phyloP scores from a whole-genome alignment of 2,888 invertebrate species.

The Rhimphoctona megacephalus region DNA sequence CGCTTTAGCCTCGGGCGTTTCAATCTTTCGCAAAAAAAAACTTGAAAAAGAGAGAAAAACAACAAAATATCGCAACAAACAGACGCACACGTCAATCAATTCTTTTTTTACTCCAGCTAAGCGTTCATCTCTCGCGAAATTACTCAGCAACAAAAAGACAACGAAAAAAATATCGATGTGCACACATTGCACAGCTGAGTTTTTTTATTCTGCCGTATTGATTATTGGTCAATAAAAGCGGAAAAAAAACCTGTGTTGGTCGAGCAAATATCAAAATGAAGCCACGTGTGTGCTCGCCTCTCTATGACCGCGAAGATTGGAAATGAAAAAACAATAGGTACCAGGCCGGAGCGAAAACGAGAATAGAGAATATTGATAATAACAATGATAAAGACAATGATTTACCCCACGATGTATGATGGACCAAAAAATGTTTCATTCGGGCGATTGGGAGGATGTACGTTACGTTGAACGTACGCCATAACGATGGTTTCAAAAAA shows the following conservation, averaged over 20 bases:
- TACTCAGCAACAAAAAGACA: conserved; percentile 18
- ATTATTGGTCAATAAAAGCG: conserved; percentile 43
- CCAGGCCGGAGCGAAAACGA: neutral
- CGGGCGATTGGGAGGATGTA: neutral
- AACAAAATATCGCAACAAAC: conserved; percentile 8
- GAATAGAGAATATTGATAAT: conserved; percentile 21
- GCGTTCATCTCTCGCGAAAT: conserved; percentile 25
- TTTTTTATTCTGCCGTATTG: conserved; percentile 29
- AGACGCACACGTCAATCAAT: conserved; percentile 26
- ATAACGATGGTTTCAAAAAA: conserved; percentile 23
- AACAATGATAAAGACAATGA: conserved; percentile 30
- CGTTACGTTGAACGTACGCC: neutral
- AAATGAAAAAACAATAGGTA: conserved; percentile 27
- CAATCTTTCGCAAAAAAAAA: conserved; percentile 3
- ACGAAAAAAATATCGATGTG: conserved; percentile 28
- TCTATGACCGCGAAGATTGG: conserved; percentile 20
- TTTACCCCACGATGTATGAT: neutral
- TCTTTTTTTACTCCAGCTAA: conserved; percentile 14
- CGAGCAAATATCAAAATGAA: conserved; percentile 21
- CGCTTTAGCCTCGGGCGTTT: conserved; percentile 8
- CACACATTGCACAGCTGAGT: neutral
- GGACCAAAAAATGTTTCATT: conserved; percentile 1
- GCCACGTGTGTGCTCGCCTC: neutral
- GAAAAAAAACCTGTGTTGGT: neutral
- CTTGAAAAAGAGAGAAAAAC: neutral